Evolutionary conservation across 2,113 vertebrate genomes (phyloP), one percentile per base, ranked within the genome.

Genomic region (Vireo altiloquus): DNA sequence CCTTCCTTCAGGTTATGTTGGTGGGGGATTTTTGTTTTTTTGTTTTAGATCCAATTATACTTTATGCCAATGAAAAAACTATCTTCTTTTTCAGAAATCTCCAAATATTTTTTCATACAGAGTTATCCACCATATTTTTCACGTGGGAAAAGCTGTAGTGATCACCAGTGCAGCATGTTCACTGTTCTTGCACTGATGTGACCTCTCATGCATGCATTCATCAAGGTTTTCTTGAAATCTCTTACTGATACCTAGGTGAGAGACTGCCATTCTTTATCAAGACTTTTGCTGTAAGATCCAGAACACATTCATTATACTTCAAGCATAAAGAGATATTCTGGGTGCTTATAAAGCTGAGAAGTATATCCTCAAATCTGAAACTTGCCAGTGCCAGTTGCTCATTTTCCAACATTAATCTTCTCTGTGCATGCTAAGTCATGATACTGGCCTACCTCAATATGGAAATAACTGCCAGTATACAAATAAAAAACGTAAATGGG

Each of bases 381-480:
- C 11, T 59, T 59, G 4, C 15, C 31, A 24, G 7, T 50, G n/a
- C 15, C n/a, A 27, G 7, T 23, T 71, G 15, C 28, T 71, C 14
- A 24, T 50, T 88, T 57, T 44, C 24, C 15, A 61, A 40, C 5
- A 3, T 37, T 15, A 31, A 22, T 54, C 53, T 61, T 52, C 12
- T 52, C 40, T 49, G 5, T 52, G 37, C 69, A 44, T 28, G 23
- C 5, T 24, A 15, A 31, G 3, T 23, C 50, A 11, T 13, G 10
- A 11, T 40, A 16, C 5, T 2, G 0, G 24, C 20, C 22, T 37
- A 6, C 8, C 4, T 65, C 30, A 70, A 4, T 2, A 23, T 53
- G 44, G 18, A 79, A 92, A 71, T 37, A 61, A 37, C 12, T 53
- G 7, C 15, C 20, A 37, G 21, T 28, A 5, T 54, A 78, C 31